These are phyloP conservation scores for Scartelaos histophorus DNA, from an alignment of 2,113 vertebrate species.

Conservation along the genomic window DNA sequence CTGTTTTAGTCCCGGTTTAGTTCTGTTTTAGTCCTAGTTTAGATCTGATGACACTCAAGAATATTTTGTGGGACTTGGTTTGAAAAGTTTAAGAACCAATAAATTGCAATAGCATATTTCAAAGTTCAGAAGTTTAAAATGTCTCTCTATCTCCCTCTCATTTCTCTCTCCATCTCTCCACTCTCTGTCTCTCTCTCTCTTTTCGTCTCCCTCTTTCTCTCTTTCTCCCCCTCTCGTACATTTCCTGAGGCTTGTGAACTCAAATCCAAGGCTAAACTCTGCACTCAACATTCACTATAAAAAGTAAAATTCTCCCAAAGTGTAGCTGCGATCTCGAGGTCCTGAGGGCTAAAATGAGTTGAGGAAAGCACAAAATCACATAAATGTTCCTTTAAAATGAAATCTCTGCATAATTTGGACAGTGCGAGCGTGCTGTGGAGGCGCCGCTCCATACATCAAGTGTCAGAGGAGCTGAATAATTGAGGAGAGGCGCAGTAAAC, in stretches of 20 bases:
- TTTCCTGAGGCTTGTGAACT: not conserved
- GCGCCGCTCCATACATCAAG: not conserved
- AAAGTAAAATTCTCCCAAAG: not conserved
- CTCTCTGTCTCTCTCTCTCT: no score
- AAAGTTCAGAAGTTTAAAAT: not conserved
- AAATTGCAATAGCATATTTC: not conserved
- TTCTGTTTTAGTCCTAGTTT: no score
- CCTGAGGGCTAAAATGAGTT: not conserved
- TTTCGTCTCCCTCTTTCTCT: no score
- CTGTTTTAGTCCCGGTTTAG: no score
- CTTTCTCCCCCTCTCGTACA: not conserved
- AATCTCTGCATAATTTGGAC: not conserved
- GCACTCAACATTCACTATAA: not conserved
- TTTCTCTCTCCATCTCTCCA: not conserved
- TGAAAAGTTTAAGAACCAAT: not conserved
- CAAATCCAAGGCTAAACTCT: not conserved
- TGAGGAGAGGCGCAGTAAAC: constrained; percentile 1
- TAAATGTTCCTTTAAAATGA: not conserved
- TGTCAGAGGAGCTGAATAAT: not conserved
- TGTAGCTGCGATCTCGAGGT: not conserved
- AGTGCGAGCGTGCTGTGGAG: not conserved
- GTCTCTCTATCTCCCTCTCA: not conserved
- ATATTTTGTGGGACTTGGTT: not conserved
- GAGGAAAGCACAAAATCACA: not conserved
- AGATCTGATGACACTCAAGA: not conserved